These are phyloP conservation scores for Adelphocoris suturalis DNA, from an alignment of 2,888 invertebrate species.

Conservation along the genomic window DNA sequence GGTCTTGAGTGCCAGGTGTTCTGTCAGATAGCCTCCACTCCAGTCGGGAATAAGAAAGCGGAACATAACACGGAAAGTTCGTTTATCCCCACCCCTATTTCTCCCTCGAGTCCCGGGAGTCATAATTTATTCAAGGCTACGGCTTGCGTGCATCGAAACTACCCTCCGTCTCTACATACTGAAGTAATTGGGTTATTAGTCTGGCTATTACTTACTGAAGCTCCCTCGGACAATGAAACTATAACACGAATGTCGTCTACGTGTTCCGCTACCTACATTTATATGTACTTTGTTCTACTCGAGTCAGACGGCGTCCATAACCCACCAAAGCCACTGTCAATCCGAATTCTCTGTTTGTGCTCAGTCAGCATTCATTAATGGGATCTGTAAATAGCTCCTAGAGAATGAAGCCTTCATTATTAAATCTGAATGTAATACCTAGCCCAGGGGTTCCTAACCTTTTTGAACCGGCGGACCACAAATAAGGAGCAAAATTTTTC, in stretches of 20 bases:
- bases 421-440: too few species aligned
- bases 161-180: background rate
- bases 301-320: background rate
- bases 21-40: background rate
- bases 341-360: too few species aligned
- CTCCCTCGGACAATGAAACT: conserved; percentile 43
- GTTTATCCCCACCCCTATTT: background rate
- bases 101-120: background rate
- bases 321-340: too few species aligned
- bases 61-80: background rate
- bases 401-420: too few species aligned
- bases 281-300: conserved; percentile 12
- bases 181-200: conserved; percentile 64
- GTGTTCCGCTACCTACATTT: background rate
- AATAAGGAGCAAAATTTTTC: too few species aligned
- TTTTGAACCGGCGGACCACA: too few species aligned
- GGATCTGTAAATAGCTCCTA: too few species aligned
- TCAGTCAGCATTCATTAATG: too few species aligned
- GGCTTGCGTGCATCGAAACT: background rate
- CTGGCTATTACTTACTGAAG: conserved; percentile 63
- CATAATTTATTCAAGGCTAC: conserved; percentile 32
- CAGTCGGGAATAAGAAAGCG: background rate
- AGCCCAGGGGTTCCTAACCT: too few species aligned
- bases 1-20: conserved; percentile 11
- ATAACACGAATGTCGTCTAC: background rate